Evolutionary conservation across 2,797 vertebrate genomes (phyloP), one percentile per base, ranked within the genome.

Genomic region (Chelidonichthys spinosus): DNA sequence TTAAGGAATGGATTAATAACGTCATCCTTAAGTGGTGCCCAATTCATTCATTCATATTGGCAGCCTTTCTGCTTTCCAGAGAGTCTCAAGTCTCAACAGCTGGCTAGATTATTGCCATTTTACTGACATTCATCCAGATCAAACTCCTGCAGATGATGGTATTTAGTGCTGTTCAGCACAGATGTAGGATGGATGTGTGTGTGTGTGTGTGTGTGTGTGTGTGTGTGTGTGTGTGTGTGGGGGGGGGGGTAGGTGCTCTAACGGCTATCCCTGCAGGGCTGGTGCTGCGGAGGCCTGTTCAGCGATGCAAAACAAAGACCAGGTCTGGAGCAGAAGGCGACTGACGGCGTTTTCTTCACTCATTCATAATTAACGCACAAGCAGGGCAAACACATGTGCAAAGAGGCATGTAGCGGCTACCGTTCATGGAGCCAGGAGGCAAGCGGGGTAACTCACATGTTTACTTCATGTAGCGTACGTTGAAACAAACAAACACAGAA

Each of bases 311-410:
- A 79, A 72, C 64, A 75, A 78, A 81, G 70, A 63, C 55, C 40
- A 60, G 25, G 56, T 85, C 66, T 64, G 42, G 70, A 61, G 61
- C 79, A 74, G 80, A 79, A 85, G 69, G 82, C 63, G 74, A 67
- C 67, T 25, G 65, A 81, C 54, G 78, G 68, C 72, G 1, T 74
- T 64, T 74, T 74, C 58, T 50, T 76, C 76, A 64, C n/a, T 79
- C 63, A 76, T 87, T 78, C 59, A 87, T 85, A 82, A 78, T 76
- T 73, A 76, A 79, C 59, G 56, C 52, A 55, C 47, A 63, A 73
- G 52, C 3, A 4, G 59, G 62, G 54, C 61, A 54, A 59, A 74
- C 80, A 74, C 69, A 65, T 85, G 86, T 52, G 68, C 54, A 75
- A 73, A 62, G n/a, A 42, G 58, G 36, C 74, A 62, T 69, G 68